Evolutionary conservation across 2,888 invertebrate species (phyloP).

Genomic region (Drosophila sordidula): DNA sequence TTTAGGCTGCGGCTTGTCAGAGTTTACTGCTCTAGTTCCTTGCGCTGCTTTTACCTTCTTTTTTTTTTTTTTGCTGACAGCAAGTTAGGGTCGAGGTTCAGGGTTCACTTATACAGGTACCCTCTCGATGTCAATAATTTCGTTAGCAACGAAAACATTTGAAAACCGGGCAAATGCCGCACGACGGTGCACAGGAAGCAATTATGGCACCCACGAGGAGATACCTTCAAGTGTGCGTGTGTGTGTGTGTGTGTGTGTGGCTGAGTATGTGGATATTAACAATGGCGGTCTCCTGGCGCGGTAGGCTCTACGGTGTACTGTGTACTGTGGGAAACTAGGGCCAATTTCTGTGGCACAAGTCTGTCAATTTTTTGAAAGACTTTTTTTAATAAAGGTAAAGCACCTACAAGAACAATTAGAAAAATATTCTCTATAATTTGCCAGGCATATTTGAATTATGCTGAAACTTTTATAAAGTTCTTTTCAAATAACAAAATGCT

Average conservation of each 20-base stretch:
- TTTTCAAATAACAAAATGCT: too few species aligned
- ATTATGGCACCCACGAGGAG: constrained; percentile 55
- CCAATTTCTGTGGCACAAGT: too few species aligned
- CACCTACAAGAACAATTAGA: too few species aligned
- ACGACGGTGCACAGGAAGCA: constrained; percentile 56
- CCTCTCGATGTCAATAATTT: constrained; percentile 66
- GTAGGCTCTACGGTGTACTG: not conserved
- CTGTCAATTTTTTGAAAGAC: too few species aligned
- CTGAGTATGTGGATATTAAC: constrained; percentile 41
- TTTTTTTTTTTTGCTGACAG: not conserved
- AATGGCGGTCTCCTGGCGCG: constrained; percentile 23
- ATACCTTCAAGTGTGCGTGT: constrained; percentile 22
- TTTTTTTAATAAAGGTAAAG: too few species aligned
- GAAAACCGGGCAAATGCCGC: constrained; percentile 27
- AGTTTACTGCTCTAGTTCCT: too few species aligned
- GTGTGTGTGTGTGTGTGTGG: constrained; percentile 10
- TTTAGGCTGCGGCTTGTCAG: not conserved
- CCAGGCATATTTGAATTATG: too few species aligned
- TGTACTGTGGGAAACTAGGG: not conserved
- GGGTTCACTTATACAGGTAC: constrained; percentile 9
- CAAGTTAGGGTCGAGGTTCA: constrained; percentile 3
- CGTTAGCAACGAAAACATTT: constrained; percentile 48
- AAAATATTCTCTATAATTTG: too few species aligned
- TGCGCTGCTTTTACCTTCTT: not conserved
- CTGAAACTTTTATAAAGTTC: too few species aligned